phyloP scores from a whole-genome alignment of 2,113 vertebrate species.

The Neopipo cinnamomea region DNA sequence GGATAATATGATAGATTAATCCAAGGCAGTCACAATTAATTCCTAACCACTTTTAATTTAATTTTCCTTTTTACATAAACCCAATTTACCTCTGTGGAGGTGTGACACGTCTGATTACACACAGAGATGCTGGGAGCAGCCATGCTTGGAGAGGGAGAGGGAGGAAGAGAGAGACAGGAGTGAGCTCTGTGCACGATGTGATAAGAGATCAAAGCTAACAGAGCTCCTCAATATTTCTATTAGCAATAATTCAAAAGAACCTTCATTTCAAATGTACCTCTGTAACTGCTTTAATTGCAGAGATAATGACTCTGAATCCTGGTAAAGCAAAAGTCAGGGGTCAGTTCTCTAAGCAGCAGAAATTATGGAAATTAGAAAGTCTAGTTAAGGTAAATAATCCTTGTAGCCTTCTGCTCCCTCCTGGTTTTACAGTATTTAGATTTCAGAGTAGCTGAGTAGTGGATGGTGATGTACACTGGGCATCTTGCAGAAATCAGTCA shows the following conservation, averaged over 20 bases:
- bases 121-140: background rate
- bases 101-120: slow-evolving; percentile 71
- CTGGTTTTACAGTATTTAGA: background rate
- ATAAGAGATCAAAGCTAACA: slow-evolving; percentile 67
- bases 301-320: slow-evolving; percentile 41
- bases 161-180: background rate
- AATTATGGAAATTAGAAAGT: slow-evolving; percentile 24
- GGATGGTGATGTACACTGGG: background rate
- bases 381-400: slow-evolving; percentile 7
- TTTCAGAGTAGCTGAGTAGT: background rate
- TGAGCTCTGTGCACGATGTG: background rate
- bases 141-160: background rate
- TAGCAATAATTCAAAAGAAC: slow-evolving; percentile 47
- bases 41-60: slow-evolving; percentile 71
- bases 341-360: background rate
- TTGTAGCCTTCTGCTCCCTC: background rate
- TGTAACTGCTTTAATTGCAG: slow-evolving; percentile 55
- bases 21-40: slow-evolving; percentile 61
- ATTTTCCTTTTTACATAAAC: slow-evolving; percentile 75
- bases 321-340: slow-evolving; percentile 1
- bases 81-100: slow-evolving; percentile 67
- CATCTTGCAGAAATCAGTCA: background rate
- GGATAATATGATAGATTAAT: slow-evolving; percentile 68
- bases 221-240: slow-evolving; percentile 11
- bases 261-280: slow-evolving; percentile 18